Evolutionary conservation across 2,888 invertebrate genomes (phyloP).

Genomic region (Leuctra nigra): DNA sequence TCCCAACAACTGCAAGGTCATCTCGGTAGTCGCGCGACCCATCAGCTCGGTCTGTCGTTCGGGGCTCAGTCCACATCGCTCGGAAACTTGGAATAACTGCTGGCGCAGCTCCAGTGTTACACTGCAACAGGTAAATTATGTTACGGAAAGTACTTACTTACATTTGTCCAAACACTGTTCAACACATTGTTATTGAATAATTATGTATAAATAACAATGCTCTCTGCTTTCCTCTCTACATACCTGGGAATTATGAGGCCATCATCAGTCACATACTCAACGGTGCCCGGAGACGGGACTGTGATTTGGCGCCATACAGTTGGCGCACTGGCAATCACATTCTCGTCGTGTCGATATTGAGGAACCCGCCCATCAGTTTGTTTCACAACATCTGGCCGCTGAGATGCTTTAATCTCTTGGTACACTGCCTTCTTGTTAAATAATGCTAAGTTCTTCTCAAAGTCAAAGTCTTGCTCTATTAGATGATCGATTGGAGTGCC

Average conservation of each 20-base stretch:
- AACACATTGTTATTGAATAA: not conserved
- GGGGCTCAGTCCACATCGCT: conserved; percentile 56
- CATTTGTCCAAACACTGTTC: no score
- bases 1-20: conserved; percentile 74
- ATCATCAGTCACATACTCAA: conserved; percentile 71
- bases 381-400: conserved; percentile 54
- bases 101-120: conserved; percentile 59
- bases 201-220: not conserved
- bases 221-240: not conserved
- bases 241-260: conserved; percentile 66
- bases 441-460: conserved; percentile 86
- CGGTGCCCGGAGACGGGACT: conserved; percentile 55
- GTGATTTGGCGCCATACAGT: conserved; percentile 60
- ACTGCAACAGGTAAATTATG: conserved; percentile 33
- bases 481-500: conserved; percentile 62
- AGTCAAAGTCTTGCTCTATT: conserved; percentile 78
- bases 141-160: no score
- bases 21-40: conserved; percentile 78
- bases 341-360: conserved; percentile 79
- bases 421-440: conserved; percentile 82
- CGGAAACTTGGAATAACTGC: conserved; percentile 62
- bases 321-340: conserved; percentile 62
- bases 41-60: conserved; percentile 66
- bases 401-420: conserved; percentile 60
- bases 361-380: conserved; percentile 42